A percentile compares a stretch with the other conserved stretches of the same genome.
Evolutionary conservation across 2,113 vertebrate species (phyloP).

Genomic region (Oceanites oceanicus): DNA sequence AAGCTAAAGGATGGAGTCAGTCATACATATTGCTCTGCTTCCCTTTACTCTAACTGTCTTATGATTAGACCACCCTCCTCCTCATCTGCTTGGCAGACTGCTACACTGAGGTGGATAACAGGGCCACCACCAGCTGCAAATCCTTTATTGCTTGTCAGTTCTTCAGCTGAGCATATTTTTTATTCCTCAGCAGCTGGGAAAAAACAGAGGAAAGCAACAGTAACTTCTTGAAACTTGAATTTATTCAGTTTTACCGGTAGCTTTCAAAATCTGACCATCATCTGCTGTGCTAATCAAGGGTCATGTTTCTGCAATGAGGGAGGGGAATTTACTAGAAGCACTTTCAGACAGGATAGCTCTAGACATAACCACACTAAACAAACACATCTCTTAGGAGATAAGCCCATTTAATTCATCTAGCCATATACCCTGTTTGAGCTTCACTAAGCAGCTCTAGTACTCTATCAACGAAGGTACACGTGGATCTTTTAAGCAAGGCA

Average conservation of each 20-base stretch:
- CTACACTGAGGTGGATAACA: background rate
- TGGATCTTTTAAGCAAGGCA: background rate
- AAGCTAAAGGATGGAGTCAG: background rate
- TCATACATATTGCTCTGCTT: background rate
- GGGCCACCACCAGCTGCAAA: background rate
- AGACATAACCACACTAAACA: background rate
- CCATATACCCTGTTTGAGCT: background rate
- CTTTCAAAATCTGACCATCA: background rate
- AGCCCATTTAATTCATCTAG: background rate
- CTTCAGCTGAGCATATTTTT: background rate
- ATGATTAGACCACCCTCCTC: slow-evolving; percentile 11
- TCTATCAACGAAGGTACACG: background rate
- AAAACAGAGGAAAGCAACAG: background rate
- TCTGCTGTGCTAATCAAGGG: background rate
- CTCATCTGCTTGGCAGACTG: slow-evolving; percentile 17
- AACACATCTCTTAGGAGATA: background rate
- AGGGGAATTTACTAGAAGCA: background rate
- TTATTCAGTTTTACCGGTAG: background rate
- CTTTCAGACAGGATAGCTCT: background rate
- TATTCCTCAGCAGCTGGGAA: background rate
- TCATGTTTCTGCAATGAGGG: background rate
- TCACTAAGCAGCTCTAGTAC: background rate
- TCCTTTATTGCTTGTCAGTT: background rate
- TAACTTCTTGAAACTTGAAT: background rate
- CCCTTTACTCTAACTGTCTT: background rate